A percentile compares a stretch with the other conserved stretches of the same genome.
Evolutionary conservation across 2,797 vertebrate genomes (phyloP).

Genomic region (Darevskia nairensis): DNA sequence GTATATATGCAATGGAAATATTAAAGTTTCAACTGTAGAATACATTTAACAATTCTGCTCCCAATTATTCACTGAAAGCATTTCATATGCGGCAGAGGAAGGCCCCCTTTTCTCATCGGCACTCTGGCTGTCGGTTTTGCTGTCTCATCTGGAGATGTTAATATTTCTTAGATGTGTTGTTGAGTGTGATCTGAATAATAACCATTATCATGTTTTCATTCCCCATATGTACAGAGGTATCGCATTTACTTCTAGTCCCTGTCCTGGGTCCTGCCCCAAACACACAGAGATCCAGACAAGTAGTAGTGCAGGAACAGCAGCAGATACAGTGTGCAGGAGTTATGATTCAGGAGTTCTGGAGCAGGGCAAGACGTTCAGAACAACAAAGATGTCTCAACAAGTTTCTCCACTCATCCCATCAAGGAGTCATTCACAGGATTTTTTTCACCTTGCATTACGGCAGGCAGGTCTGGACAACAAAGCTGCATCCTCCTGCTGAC

Average conservation of each 20-base stretch:
- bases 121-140: slow-evolving; percentile 6
- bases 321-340: too few species aligned
- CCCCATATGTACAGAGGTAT: neutral
- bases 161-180: neutral
- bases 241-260: neutral
- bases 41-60: slow-evolving; percentile 6
- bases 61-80: slow-evolving; percentile 19
- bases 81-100: neutral
- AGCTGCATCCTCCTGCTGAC: too few species aligned
- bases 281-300: too few species aligned
- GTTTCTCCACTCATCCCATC: too few species aligned
- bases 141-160: neutral
- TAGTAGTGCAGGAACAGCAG: too few species aligned
- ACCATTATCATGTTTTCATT: neutral
- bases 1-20: slow-evolving; percentile 15
- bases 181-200: slow-evolving; percentile 23
- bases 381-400: too few species aligned
- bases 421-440: too few species aligned
- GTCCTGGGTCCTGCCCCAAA: too few species aligned
- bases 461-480: too few species aligned
- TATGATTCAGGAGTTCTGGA: too few species aligned
- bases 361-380: too few species aligned
- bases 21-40: slow-evolving; percentile 20
- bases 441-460: too few species aligned
- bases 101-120: neutral